Base-by-base conservation (phyloP, 1,140 invertebrate genomes). In the Scaptodrosophila lebanonensis region DNA sequence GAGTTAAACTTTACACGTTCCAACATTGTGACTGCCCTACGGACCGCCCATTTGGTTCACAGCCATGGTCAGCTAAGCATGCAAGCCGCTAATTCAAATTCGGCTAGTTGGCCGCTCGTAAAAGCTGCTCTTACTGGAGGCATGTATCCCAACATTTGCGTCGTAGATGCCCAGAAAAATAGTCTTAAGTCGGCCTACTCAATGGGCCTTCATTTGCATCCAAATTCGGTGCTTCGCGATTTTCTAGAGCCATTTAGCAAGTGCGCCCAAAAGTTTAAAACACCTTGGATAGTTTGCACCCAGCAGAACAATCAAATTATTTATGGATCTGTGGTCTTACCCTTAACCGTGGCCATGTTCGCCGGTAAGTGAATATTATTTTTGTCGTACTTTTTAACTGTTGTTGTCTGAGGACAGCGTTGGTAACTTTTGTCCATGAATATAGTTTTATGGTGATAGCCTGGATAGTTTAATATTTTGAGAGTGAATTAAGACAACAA, bases 81-180 rank as follows among this genome's bases (percentile, higher is more conserved):
- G 17, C 88, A 92, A 63, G 92, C 93, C 62, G 88, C 95, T 2
- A 98, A 98, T 88, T 86, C 89, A 0, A 95, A 97, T 88, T 95
- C 96, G 1, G 92, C 94, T 69, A 95, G 94, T 86, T 98, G 96
- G 96, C 91, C 94, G 9, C 90, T 97, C 8, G 93, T 98, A 0
- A 98, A 98, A 87, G 96, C 95, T 1, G 94, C 95, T 2, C 83
- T 99, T 2, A 91, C 92, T 39, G 93, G 93, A 17, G 96, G 96
- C 2, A 88, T 95, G 17, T 98, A 97, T 88, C 96, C 97, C 0
- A 95, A 96, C 73, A 87, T 98, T 16, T 93, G 95, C 32, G 88
- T 92, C 30, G 87, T 90, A 0, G 89, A 90, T 57, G 30, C 13
- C 3, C 11, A 64, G n/a, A 38, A 27, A 15, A 61, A 50, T 18